Base-by-base conservation (phyloP, 2,113 vertebrate species). In the Nothocercus julius region DNA sequence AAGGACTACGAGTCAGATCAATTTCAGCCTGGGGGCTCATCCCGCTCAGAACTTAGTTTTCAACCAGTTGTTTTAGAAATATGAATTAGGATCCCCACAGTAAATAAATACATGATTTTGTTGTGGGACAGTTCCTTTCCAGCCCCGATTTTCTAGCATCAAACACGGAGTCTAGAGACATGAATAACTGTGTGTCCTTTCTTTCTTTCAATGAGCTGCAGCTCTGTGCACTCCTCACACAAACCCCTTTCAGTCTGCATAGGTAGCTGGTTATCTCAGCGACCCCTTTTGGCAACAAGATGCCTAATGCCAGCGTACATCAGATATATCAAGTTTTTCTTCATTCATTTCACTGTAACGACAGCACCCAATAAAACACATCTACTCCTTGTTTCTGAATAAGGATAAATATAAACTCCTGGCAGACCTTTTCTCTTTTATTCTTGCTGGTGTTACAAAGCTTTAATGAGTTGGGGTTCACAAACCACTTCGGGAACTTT, bases 101-200 rank as follows among this genome's bases (percentile, higher is more conserved):
- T 19, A 54, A 63, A 54, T 7, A 40, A 0, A 0, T 6, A 32
- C 14, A 5, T 9, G 0, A 0, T 69, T 80, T 92, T 59, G 15
- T 13, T 42, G 64, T 38, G 24, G 4, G 21, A 56, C 68, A 32
- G 15, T 28, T 25, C 5, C 7, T 73, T 80, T 68, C 28, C 21
- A 85, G 34, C 0, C 51, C 10, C 32, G 78, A 75, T 59, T 4
- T 28, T 13, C 18, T 21, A 64, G 63, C 9, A 28, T 45, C 19
- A 49, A 51, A 45, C 20, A 40, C 5, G 47, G 6, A 83, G 7
- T 64, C 21, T 30, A 68, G 13, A 61, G 4, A 30, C 25, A 5
- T 5, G 9, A 53, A 2, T 13, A 87, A 7, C 5, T 66, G 7
- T 6, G 7, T 6, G 17, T 36, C 3, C 9, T 42, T 19, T 6